Conservation (phyloP, 1,140 invertebrate genomes). For the Macrotrachela quadricornifera region DNA sequence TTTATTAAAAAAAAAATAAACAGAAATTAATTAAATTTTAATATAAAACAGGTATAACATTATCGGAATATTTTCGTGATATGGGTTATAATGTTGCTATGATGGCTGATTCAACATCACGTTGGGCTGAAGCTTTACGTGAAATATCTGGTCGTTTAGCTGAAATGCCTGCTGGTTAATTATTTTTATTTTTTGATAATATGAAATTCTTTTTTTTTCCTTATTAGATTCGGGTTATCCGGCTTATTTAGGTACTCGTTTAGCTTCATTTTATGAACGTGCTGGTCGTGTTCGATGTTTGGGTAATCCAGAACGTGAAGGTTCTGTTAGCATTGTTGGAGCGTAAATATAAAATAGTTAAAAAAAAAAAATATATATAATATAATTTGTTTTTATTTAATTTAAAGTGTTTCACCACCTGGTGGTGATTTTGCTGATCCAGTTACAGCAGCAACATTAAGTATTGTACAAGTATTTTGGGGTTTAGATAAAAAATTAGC, state of each 20-base stretch:
- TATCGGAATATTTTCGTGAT: slow-evolving; percentile 90
- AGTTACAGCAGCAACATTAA: slow-evolving; percentile 89
- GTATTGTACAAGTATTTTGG: slow-evolving; percentile 99
- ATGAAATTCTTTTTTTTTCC: no score
- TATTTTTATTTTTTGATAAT: no score
- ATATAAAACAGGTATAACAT: slow-evolving; percentile 53
- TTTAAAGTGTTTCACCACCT: slow-evolving; percentile 62
- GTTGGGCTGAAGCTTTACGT: slow-evolving; percentile 97
- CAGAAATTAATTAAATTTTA: no score
- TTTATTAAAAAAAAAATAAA: no score
- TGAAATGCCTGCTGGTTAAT: slow-evolving; percentile 80
- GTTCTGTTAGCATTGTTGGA: slow-evolving; percentile 95
- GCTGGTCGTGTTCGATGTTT: slow-evolving; percentile 87
- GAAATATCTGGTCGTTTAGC: slow-evolving; percentile 99
- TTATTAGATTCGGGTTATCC: slow-evolving; percentile 63
- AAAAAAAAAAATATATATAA: no score
- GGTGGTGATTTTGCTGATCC: slow-evolving; percentile 99
- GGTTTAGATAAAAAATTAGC: slow-evolving; percentile 97
- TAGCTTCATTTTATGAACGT: slow-evolving; percentile 97
- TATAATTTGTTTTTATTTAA: no score
- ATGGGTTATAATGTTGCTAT: slow-evolving; percentile 99
- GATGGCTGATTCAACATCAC: slow-evolving; percentile 99
- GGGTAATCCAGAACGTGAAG: slow-evolving; percentile 88
- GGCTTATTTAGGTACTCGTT: slow-evolving; percentile 83
- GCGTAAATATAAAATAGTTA: slow-evolving; percentile 38